Evolutionary conservation across 2,888 invertebrate species (phyloP), one percentile per base, ranked within the genome.

Genomic region (Brachyopa scutellaris): DNA sequence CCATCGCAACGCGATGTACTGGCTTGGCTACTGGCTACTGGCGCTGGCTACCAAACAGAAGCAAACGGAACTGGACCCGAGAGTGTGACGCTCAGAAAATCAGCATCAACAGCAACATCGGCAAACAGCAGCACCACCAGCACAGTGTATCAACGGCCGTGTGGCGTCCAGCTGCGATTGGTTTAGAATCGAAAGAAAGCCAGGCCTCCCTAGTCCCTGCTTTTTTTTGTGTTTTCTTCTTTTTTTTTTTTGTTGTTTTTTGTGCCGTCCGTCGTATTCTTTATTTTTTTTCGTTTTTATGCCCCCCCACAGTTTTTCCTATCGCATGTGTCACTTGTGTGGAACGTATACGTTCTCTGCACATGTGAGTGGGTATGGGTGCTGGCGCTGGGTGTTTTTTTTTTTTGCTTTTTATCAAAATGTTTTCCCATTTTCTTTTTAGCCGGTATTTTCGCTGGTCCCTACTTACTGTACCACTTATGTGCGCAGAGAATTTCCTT

Each of bases 131-230:
- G 67, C 62, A 69, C 19, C 62, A 51, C 38, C 72, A 70, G 67
- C 62, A 53, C 33, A 26, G 33, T 55, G 62, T 62, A 70, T 70
- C 77, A 55, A 51, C 70, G 64, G 74, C 77, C 70, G 55, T 82
- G 55, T 82, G 80, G 73, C 69, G 80, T 84, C 80, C 84, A 84
- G 70, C 84, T 84, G 84, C 84, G 84, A 84, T 84, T 84, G 84
- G 84, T 74, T 84, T 84, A 84, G 84, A 84, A 69, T 77, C 80
- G 84, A 82, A 84, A 84, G 84, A 84, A 84, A 84, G 84, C 79
- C 79, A 84, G 84, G 80, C 84, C 84, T 84, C 84, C 77, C 84
- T 78, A 78, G 77, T 66, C 82, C 80, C 77, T 26, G 47, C 38
- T 77, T 76, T 53, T 36, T 26, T 76, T 59, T 69, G 29, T 38